Conservation (phyloP, 2,797 vertebrate species). For the Lepilemur septentrionalis region DNA sequence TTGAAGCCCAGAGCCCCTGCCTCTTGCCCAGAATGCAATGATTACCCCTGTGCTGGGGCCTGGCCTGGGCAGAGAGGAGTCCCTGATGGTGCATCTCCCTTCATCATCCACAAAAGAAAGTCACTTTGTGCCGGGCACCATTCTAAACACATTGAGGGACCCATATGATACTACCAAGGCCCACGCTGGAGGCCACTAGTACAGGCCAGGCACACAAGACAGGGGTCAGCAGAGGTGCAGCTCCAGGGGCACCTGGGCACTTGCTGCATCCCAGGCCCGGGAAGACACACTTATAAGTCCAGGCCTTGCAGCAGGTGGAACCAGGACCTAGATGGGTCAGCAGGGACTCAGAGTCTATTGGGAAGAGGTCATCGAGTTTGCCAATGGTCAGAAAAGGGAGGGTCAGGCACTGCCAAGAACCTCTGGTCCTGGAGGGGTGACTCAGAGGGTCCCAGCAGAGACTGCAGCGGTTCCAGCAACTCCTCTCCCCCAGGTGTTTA, state of each 20-base stretch:
- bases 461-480: rapidly evolving
- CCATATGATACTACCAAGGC: not conserved
- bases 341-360: not conserved
- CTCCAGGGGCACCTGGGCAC: rapidly evolving
- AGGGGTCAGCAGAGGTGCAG: not conserved
- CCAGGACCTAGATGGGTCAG: not conserved
- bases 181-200: not conserved
- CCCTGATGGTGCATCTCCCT: not conserved
- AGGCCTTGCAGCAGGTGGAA: not conserved
- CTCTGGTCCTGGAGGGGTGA: too few species aligned
- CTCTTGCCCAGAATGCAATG: not conserved
- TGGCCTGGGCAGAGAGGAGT: not conserved
- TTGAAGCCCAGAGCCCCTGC: not conserved
- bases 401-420: not conserved
- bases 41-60: not conserved
- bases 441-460: not conserved
- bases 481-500: not conserved
- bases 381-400: not conserved
- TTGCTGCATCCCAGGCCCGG: too few species aligned
- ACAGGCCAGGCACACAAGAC: too few species aligned
- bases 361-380: not conserved
- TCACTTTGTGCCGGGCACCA: not conserved
- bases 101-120: not conserved
- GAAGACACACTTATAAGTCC: not conserved
- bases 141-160: not conserved